Percentiles rank a stretch among this genome's conserved stretches.
Conservation (phyloP, 2,797 vertebrate genomes). For the Triplophysa yarkandensis region DNA sequence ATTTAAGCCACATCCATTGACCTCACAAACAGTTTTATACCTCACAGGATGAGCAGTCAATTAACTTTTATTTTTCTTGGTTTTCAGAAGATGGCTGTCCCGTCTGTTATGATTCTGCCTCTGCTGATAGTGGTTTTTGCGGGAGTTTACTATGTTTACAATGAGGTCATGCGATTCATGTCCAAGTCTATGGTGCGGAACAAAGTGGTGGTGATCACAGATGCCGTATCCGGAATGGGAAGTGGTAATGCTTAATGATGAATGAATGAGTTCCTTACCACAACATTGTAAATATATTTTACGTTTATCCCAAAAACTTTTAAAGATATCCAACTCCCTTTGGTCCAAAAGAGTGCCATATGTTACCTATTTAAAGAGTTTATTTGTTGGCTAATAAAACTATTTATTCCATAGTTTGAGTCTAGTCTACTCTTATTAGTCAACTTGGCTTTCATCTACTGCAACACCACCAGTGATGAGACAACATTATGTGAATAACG, state of each 20-base stretch:
- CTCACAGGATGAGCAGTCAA: constrained; percentile 3
- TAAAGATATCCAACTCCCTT: background rate
- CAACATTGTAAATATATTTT: background rate
- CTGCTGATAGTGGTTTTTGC: constrained; percentile 85
- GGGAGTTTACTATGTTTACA: constrained; percentile 90
- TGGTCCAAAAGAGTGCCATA: background rate
- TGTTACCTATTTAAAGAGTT: too few species aligned
- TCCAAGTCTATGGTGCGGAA: constrained; percentile 88
- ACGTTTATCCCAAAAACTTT: background rate
- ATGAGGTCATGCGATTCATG: constrained; percentile 83
- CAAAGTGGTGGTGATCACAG: constrained; percentile 94
- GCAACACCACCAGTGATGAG: too few species aligned
- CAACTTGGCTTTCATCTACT: too few species aligned
- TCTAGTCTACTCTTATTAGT: too few species aligned
- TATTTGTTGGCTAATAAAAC: too few species aligned
- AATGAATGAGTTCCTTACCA: background rate
- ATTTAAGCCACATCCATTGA: background rate
- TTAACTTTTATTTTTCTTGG: constrained; percentile 21
- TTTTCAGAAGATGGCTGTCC: constrained; percentile 79
- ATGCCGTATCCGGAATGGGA: constrained; percentile 90
- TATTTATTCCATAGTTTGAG: too few species aligned
- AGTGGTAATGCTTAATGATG: constrained; percentile 78
- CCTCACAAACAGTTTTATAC: constrained; percentile 3
- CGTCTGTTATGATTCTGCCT: constrained; percentile 80
- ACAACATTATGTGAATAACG: too few species aligned